A percentile compares a stretch with the other conserved stretches of the same genome.
phyloP scores from a whole-genome alignment of 2,888 invertebrate species.

The Hyposoter didymator region DNA sequence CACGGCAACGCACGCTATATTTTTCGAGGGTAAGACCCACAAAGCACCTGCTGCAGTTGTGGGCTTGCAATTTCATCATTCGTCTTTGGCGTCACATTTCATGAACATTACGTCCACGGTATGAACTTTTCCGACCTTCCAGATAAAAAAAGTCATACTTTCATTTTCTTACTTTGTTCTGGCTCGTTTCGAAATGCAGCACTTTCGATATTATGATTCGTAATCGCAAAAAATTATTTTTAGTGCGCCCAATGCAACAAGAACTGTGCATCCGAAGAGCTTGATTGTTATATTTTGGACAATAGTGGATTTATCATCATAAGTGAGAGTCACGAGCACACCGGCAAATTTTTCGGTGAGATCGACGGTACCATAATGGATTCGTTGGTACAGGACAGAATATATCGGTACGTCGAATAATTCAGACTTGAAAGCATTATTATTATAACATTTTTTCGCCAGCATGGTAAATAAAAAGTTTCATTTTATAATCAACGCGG shows the following conservation, averaged over 20 bases:
- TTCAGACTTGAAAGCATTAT: background rate
- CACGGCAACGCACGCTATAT: conserved; percentile 96
- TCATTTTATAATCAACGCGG: background rate
- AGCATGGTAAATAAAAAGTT: background rate
- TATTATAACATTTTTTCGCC: background rate
- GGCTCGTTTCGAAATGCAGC: background rate
- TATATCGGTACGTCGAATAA: conserved; percentile 86
- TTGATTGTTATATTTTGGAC: conserved; percentile 97
- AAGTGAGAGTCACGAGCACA: conserved; percentile 93
- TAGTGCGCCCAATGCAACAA: conserved; percentile 93
- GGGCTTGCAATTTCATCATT: conserved; percentile 95
- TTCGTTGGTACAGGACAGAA: conserved; percentile 94
- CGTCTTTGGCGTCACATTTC: conserved; percentile 93
- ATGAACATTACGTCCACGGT: conserved; percentile 95
- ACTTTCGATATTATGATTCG: background rate
- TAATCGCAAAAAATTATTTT: conserved; percentile 72
- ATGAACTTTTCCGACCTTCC: conserved; percentile 74
- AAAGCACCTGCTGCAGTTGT: conserved; percentile 96
- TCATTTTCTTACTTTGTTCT: background rate
- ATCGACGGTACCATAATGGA: conserved; percentile 98
- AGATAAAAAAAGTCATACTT: background rate
- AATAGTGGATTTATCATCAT: conserved; percentile 97
- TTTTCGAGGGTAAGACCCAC: conserved; percentile 93
- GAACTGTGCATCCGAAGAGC: conserved; percentile 93
- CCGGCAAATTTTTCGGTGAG: conserved; percentile 97